Conservation (phyloP, 37 sponge, comb jelly and placozoan species). For the Bolinopsis microptera region DNA sequence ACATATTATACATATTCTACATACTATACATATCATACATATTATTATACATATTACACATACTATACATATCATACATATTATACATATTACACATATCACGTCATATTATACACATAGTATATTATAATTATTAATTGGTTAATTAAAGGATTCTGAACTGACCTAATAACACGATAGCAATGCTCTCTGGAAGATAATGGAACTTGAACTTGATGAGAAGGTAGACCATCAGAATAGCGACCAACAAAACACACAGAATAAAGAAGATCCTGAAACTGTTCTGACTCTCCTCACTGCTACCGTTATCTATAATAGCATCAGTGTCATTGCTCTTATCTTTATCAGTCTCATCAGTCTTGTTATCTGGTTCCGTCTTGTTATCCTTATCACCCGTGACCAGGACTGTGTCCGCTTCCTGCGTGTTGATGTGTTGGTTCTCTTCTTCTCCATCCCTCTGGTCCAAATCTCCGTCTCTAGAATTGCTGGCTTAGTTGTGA, state of each 20-base stretch:
- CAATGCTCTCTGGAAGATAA: constrained; percentile 93
- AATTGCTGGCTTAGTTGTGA: neutral
- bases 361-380: neutral
- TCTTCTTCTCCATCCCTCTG: too few relatives aligned
- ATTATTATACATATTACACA: too few relatives aligned
- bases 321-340: neutral
- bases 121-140: neutral
- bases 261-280: constrained; percentile 70
- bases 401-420: too few relatives aligned
- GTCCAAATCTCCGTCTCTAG: neutral
- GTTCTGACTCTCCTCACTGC: constrained; percentile 71
- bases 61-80: too few relatives aligned
- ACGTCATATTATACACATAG: too few relatives aligned
- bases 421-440: neutral
- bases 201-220: constrained; percentile 85
- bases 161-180: constrained; percentile 84
- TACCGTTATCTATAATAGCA: neutral
- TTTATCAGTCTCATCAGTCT: neutral
- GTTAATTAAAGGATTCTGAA: neutral
- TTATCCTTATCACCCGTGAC: too few relatives aligned
- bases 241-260: constrained; percentile 71
- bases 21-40: too few relatives aligned
- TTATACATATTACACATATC: too few relatives aligned
- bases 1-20: too few relatives aligned
- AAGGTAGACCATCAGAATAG: constrained; percentile 76